Base-by-base conservation (phyloP, 2,888 invertebrate species). In the Tineola bisselliella region DNA sequence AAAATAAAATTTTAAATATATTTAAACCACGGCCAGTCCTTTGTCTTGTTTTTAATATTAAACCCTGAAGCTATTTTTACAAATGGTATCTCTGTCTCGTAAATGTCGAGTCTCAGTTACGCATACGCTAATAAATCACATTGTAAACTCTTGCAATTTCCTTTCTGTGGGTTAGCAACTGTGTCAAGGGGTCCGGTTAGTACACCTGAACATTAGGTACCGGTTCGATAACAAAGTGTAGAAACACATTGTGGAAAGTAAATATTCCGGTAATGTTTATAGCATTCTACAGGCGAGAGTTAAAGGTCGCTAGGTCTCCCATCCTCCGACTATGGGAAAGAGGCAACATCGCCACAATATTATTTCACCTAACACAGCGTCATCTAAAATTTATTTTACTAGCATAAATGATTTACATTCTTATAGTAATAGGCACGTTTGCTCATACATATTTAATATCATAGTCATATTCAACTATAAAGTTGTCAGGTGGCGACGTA, bases 171-270 rank as follows among this genome's bases (percentile, higher is more conserved):
- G 58, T 15, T 13, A 48, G 18, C 58, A 56, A 56, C 17, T 58
- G 33, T 58, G 58, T 58, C 58, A 58, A 17, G 33, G 33, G 33
- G 58, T 54, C 58, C 33, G 58, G 58, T 25, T 56, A 18, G 48
- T 25, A 58, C 58, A 58, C 58, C 58, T 33, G 58, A 15, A 12
- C 30, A 13, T 25, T 30, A 15, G 15, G 33, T 58, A 33, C 58
- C 48, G 48, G 48, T 48, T 48, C 10, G 38, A 38, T 38, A 38
- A 38, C 38, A 38, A 38, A 38, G 38, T 38, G 38, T 38, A 38
- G 38, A 38, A 38, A 38, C 38, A 38, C 10, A 38, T 38, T 10
- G 54, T 19, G 33, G 58, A 58, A 58, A 58, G 58, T 33, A 58
- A 57, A 58, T 58, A 30, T 8, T 33, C 13, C 15, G 31, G 10